These are phyloP conservation scores for Phenganax marumi DNA, from an alignment of 92 coral and sea anemone species.

Conservation along the genomic window DNA sequence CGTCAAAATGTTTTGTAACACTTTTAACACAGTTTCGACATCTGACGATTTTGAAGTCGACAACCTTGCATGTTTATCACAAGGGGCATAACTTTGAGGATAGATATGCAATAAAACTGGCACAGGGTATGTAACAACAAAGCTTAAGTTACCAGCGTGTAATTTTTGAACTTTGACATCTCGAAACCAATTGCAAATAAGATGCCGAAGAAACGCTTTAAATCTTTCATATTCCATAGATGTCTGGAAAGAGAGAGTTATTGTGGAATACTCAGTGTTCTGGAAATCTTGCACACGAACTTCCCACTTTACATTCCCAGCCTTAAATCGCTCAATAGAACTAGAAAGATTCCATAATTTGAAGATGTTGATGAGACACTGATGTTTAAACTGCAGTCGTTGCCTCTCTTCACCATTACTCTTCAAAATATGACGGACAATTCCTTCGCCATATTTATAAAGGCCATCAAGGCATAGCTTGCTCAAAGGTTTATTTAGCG, in stretches of 20 bases:
- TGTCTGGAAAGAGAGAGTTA: background rate
- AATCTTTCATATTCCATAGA: background rate
- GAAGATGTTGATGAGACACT: background rate
- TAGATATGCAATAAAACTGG: background rate
- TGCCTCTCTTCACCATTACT: background rate
- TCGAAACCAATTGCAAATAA: background rate
- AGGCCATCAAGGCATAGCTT: background rate
- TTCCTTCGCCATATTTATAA: background rate
- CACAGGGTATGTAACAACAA: background rate
- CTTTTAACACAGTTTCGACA: background rate
- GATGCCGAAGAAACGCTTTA: slow-evolving; percentile 11
- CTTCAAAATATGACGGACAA: background rate
- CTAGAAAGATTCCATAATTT: background rate
- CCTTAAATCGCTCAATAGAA: background rate
- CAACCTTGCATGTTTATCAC: background rate
- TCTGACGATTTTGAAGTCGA: background rate
- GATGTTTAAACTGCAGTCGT: background rate
- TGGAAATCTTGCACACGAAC: background rate
- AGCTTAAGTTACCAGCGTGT: background rate
- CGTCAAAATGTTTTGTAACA: background rate
- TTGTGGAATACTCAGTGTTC: background rate
- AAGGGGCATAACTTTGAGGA: background rate
- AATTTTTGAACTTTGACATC: slow-evolving; percentile 16
- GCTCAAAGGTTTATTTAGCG: background rate
- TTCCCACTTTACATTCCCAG: background rate